Percentiles rank a stretch among this genome's conserved stretches.
Conservation (phyloP, 2,888 invertebrate species). For the Lasioglossum marginatum region DNA sequence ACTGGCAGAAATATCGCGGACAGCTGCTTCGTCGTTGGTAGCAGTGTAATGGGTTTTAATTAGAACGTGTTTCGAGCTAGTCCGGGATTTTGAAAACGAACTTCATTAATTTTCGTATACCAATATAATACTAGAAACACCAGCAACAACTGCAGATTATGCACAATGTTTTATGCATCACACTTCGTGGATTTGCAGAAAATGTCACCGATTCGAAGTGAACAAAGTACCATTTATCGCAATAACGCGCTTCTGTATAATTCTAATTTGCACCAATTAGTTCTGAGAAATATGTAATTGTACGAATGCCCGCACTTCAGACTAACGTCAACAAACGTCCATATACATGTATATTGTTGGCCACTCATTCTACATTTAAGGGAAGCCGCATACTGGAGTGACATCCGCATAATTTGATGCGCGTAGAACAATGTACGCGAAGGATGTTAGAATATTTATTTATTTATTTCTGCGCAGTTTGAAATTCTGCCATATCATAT, state of each 20-base stretch:
- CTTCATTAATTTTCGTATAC: no score
- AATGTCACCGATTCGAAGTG: neutral
- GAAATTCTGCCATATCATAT: neutral
- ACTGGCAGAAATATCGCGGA: neutral
- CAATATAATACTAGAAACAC: no score
- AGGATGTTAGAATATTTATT: neutral
- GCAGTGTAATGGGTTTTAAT: neutral
- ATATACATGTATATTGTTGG: neutral
- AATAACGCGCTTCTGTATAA: neutral
- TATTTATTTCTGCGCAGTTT: neutral
- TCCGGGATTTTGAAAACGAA: neutral
- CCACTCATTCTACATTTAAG: neutral
- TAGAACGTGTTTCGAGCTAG: neutral
- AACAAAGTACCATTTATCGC: neutral
- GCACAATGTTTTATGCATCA: neutral
- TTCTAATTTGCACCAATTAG: neutral
- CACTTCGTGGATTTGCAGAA: no score
- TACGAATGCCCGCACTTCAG: no score
- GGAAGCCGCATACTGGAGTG: neutral
- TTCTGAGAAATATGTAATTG: neutral
- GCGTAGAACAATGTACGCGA: neutral
- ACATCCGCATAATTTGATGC: neutral
- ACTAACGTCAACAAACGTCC: neutral
- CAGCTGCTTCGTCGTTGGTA: neutral
- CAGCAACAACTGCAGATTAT: neutral